Percentiles rank a stretch among this genome's conserved stretches.
These are phyloP conservation scores for Nannoperca obscura DNA, from an alignment of 2,797 vertebrate species.

Conservation along the genomic window DNA sequence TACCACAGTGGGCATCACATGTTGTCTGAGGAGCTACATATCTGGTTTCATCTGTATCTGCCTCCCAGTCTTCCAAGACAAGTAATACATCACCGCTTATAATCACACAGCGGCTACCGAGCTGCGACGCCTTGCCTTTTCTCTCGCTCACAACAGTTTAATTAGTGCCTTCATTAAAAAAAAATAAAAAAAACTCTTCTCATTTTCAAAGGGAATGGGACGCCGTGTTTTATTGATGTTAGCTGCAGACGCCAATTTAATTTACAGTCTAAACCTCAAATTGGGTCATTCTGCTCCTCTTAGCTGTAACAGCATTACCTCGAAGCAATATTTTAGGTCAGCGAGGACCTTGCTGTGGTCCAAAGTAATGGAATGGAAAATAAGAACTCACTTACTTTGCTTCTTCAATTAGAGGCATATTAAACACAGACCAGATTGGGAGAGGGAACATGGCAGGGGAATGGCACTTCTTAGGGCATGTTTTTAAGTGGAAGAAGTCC, in stretches of 20 bases:
- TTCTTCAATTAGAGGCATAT: slow-evolving; percentile 84
- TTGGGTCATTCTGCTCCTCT: slow-evolving; percentile 82
- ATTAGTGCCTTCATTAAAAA: slow-evolving; percentile 81
- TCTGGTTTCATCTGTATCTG: slow-evolving; percentile 34
- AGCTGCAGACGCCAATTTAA: slow-evolving; percentile 85
- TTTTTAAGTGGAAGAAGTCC: slow-evolving; percentile 74
- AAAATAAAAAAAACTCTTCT: slow-evolving; percentile 63
- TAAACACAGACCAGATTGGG: slow-evolving; percentile 80
- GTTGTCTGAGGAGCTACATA: slow-evolving; percentile 22
- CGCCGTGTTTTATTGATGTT: slow-evolving; percentile 81
- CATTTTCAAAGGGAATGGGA: slow-evolving; percentile 79
- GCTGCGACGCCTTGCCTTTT: slow-evolving; percentile 30
- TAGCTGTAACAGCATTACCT: slow-evolving; percentile 75
- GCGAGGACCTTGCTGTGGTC: slow-evolving; percentile 81
- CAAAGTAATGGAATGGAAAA: slow-evolving; percentile 88
- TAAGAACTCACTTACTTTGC: slow-evolving; percentile 84
- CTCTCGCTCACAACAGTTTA: slow-evolving; percentile 67
- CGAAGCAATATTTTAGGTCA: slow-evolving; percentile 71
- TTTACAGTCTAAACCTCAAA: slow-evolving; percentile 88
- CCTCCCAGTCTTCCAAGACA: slow-evolving; percentile 43
- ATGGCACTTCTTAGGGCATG: slow-evolving; percentile 69
- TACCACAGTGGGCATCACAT: background rate
- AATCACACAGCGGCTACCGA: slow-evolving; percentile 50
- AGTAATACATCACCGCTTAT: slow-evolving; percentile 51
- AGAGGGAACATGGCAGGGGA: slow-evolving; percentile 69